Evolutionary conservation across 2,888 invertebrate genomes (phyloP), one percentile per base, ranked within the genome.

Genomic region (Machimus atricapillus): DNA sequence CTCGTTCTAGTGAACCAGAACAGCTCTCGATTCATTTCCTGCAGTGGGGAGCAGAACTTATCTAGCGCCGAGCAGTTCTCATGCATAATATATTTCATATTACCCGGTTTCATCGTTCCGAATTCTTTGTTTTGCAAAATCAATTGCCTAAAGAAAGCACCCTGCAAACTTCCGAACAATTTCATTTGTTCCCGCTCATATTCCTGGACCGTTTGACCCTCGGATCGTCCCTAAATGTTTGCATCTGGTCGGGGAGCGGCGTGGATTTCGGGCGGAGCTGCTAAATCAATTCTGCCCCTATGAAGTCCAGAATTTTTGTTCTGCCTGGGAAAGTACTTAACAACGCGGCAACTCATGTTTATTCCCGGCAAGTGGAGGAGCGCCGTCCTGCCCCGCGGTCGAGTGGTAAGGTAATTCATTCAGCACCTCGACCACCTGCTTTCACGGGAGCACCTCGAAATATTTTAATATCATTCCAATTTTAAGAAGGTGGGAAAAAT

Each of bases 81-180:
- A 81, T 81, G 81, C 81, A 81, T 81, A 81, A 81, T 81, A 81
- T 81, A 81, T 56, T 37, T 81, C 52, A 81, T 81, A 81, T 40
- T 52, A 58, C 81, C 56, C 81, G 27, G 27, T 19, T 56, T 31
- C n/a, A 9, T 34, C 56, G 56, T 37, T 81, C 34, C 23, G 3
- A 66, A 66, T 66, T 66, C 66, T 56, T 56, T 37, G 52, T 16
- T 58, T 81, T 74, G 31, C 27, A 16, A 46, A 85, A 85, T 74
- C 85, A 85, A 85, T 85, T 85, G 85, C 73, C 85, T 85, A 85
- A 85, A 85, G 43, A 34, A 74, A 85, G 27, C 40, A 85, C 23
- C 46, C 74, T 66, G 43, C 52, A 85, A 85, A 85, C 46, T 73
- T 74, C 74, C 40, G 74, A 85, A 43, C 85, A 85, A 43, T 85